Percentiles rank a stretch among this genome's conserved stretches.
Evolutionary conservation across 2,113 vertebrate species (phyloP).

Genomic region (Alectura lathami): DNA sequence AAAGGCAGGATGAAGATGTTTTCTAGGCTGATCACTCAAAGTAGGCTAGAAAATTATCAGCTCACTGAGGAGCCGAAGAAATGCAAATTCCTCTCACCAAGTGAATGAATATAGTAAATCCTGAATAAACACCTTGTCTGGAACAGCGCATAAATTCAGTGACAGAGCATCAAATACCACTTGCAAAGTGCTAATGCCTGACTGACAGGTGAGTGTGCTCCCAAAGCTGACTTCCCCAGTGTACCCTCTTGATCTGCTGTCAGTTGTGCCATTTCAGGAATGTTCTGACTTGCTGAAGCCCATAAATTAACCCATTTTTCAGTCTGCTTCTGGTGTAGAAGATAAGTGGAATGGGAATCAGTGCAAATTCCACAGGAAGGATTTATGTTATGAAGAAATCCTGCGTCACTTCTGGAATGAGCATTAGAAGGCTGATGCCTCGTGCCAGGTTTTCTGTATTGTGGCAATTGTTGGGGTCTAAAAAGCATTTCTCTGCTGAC

Average conservation of each 20-base stretch:
- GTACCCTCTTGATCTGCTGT: not conserved
- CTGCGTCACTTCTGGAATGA: not conserved
- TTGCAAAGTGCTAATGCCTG: not conserved
- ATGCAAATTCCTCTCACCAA: not conserved
- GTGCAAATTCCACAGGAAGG: not conserved
- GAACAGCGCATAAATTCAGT: not conserved
- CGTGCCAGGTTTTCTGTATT: not conserved
- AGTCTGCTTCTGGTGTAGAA: not conserved
- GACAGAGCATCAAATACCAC: no score
- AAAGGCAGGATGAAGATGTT: not conserved
- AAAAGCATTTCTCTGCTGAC: not conserved
- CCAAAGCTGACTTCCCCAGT: not conserved
- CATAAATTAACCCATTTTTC: not conserved
- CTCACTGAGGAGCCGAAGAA: not conserved
- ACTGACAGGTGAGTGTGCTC: not conserved
- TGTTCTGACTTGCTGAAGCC: not conserved
- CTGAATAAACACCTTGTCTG: not conserved
- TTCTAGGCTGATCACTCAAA: not conserved
- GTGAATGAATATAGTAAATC: not conserved
- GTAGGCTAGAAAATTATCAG: not conserved
- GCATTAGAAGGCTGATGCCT: not conserved
- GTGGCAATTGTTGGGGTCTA: not conserved
- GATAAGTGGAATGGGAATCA: not conserved
- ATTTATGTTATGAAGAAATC: not conserved
- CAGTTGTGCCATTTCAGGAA: not conserved